Base-by-base conservation (phyloP, 2,113 vertebrate species). In the Smithornis capensis region DNA sequence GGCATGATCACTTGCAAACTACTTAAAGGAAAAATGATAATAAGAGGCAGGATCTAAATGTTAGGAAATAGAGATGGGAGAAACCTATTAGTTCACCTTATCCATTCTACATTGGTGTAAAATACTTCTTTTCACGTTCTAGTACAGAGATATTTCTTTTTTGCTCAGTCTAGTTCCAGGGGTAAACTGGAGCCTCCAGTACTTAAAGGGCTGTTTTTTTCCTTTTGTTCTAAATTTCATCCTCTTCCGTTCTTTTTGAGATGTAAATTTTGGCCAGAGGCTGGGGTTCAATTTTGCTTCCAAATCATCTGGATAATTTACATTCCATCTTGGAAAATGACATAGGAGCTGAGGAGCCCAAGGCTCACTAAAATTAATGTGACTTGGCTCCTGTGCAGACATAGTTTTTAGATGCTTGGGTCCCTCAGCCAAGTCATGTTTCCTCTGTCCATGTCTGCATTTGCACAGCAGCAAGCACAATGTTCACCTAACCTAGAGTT, bases 21-120 rank as follows among this genome's bases (percentile, higher is more conserved):
- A 18, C 38, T 90, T 92, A 69, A 77, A 90, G 29, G 44, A 94
- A 87, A 96, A 94, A 95, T 65, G 8, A 38, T 75, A 68, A 93
- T 56, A 96, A 94, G 64, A 93, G 24, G 12, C 69, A 93, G 45
- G 31, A 53, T 83, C 28, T 91, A 94, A 87, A 81, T 89, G 74
- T 69, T 21, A 68, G 44, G 75, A 77, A 74, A 73, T 2, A 56
- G 18, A 78, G 49, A 76, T 31, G 29, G 21, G 82, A 78, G 29
- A 83, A 91, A 56, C 29, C 12, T 64, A 2, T 57, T 92, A 57
- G 31, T 63, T 92, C 14, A 83, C 27, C 35, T 87, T 64, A 37
- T 64, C 47, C 44, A 38, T 68, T 89, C 40, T 83, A 50, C 25
- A 40, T 5, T 3, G 4, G 12, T 49, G 19, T 7, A 83, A 87